Conservation (phyloP, 2,113 vertebrate species). For the Colinus virginianus region DNA sequence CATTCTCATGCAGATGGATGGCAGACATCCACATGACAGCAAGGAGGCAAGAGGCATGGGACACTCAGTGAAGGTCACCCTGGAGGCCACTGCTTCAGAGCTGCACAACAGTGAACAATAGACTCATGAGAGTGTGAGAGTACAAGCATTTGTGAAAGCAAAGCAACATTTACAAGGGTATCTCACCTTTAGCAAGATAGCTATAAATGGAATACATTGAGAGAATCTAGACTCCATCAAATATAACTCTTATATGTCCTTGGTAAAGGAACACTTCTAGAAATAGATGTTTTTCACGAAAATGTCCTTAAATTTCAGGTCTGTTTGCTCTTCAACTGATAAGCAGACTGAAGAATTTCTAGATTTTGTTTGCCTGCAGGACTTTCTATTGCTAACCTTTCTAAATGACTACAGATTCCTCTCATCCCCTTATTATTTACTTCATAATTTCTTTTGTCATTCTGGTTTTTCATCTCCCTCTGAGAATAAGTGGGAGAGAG, state of each 20-base stretch:
- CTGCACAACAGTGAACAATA: neutral
- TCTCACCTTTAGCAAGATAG: constrained; percentile 26
- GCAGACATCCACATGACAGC: fast-evolving
- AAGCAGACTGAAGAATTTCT: constrained; percentile 39
- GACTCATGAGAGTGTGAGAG: neutral
- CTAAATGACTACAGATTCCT: constrained; percentile 29
- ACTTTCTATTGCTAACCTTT: constrained; percentile 17
- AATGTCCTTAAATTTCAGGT: constrained; percentile 26
- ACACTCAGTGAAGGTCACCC: neutral
- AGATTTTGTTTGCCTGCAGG: constrained; percentile 31
- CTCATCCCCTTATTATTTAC: constrained; percentile 61
- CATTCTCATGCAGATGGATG: fast-evolving
- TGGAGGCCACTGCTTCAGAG: neutral
- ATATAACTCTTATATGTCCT: constrained; percentile 8
- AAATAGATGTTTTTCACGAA: constrained; percentile 47
- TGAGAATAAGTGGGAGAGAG: constrained; percentile 64
- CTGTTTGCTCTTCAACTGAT: constrained; percentile 26
- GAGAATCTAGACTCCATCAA: neutral
- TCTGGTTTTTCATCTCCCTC: constrained; percentile 53
- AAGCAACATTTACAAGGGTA: constrained; percentile 23
- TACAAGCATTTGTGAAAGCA: constrained; percentile 13
- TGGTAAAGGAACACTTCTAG: constrained; percentile 41
- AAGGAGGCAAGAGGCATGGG: neutral
- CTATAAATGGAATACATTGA: constrained; percentile 41
- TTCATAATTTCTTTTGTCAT: constrained; percentile 58